A percentile compares a stretch with the other conserved stretches of the same genome.
These are phyloP conservation scores for Siderastrea radians DNA, from an alignment of 92 coral and sea anemone species.

Conservation along the genomic window DNA sequence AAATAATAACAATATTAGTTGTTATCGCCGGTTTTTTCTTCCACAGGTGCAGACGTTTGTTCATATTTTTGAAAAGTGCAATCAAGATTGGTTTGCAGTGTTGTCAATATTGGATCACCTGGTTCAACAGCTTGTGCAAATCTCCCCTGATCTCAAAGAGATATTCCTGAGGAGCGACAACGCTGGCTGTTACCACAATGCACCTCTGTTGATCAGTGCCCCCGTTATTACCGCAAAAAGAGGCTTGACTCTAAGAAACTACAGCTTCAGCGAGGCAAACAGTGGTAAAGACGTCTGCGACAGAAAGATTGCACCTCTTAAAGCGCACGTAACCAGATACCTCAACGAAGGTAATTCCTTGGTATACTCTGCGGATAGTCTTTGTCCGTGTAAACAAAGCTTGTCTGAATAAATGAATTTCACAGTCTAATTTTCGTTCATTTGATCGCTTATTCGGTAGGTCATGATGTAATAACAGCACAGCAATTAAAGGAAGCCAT, in stretches of 20 bases:
- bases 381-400: too few relatives aligned
- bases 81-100: constrained; percentile 70
- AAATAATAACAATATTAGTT: too few relatives aligned
- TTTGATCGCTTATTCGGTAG: too few relatives aligned
- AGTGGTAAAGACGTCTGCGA: constrained; percentile 69
- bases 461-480: too few relatives aligned
- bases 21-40: neutral
- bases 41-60: constrained; percentile 51
- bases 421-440: neutral
- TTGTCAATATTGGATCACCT: constrained; percentile 53
- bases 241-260: constrained; percentile 28
- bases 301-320: constrained; percentile 66
- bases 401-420: neutral
- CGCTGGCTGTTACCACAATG: constrained; percentile 76
- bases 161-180: constrained; percentile 64
- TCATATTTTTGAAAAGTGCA: constrained; percentile 54
- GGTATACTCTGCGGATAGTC: too few relatives aligned
- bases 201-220: constrained; percentile 25
- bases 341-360: constrained; percentile 38
- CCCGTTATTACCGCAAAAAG: constrained; percentile 23
- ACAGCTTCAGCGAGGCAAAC: constrained; percentile 63
- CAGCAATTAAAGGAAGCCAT: too few relatives aligned
- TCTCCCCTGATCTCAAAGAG: constrained; percentile 47
- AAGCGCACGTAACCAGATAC: constrained; percentile 47
- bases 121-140: constrained; percentile 26